Conservation (phyloP, 1,140 invertebrate genomes). For the Octopus bimaculoides region DNA sequence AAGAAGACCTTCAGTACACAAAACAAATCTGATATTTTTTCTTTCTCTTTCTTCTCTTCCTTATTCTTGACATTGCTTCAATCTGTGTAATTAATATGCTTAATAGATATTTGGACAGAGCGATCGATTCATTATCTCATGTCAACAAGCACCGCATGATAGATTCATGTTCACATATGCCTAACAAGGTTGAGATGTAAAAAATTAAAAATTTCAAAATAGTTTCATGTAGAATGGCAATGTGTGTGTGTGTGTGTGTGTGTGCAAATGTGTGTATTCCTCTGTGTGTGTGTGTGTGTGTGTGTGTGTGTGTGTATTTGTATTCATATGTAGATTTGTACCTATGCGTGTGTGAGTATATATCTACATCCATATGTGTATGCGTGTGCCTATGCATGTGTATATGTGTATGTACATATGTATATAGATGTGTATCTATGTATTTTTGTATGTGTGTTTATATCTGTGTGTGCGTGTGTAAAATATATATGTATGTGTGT, state of each 20-base stretch:
- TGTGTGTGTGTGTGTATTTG: background rate
- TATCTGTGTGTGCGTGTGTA: background rate
- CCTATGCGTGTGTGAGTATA: background rate
- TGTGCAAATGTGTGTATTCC: background rate
- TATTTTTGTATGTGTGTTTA: background rate
- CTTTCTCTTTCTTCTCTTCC: no score
- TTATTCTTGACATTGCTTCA: no score
- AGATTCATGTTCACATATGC: no score
- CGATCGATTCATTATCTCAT: no score
- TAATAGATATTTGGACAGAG: no score
- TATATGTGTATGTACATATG: background rate
- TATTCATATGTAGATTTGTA: background rate
- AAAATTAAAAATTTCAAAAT: background rate
- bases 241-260: background rate
- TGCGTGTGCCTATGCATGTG: background rate
- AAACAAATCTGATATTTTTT: no score
- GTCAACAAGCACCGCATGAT: no score
- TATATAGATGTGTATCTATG: background rate
- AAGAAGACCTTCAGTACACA: no score
- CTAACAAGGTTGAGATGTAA: no score
- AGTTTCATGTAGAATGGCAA: background rate
- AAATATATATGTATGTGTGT: background rate
- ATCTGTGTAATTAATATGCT: no score
- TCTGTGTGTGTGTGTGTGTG: background rate
- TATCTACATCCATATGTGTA: background rate